Evolutionary conservation across 2,888 invertebrate species (phyloP).

Genomic region (Meteorus cinctellus): DNA sequence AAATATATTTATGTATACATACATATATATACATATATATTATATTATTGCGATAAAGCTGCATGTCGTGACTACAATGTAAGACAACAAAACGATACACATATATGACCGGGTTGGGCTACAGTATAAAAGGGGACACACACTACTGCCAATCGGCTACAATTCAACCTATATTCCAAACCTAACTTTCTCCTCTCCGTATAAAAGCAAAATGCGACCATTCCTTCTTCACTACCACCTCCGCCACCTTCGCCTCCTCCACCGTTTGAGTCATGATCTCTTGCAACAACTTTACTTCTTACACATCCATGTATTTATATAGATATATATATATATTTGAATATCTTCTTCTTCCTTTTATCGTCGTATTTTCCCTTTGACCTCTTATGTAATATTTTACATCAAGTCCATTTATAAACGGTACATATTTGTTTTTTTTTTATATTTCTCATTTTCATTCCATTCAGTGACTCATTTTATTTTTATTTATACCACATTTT

Average conservation of each 20-base stretch:
- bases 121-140: conserved; percentile 14
- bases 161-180: conserved; percentile 27
- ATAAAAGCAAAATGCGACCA: conserved; percentile 40
- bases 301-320: not conserved
- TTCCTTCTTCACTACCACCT: conserved; percentile 2
- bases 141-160: conserved; percentile 31
- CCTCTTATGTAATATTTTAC: conserved; percentile 19
- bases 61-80: conserved; percentile 19
- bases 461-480: conserved; percentile 16
- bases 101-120: conserved; percentile 6
- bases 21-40: not conserved
- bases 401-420: conserved; percentile 16
- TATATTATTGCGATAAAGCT: conserved; percentile 3
- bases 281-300: conserved; percentile 31
- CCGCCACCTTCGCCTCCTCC: conserved; percentile 6
- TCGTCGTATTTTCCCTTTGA: not conserved
- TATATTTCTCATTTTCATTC: not conserved
- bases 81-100: conserved; percentile 31
- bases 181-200: conserved; percentile 40
- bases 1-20: not conserved
- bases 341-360: conserved; percentile 21
- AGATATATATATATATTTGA: not conserved
- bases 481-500: conserved; percentile 15
- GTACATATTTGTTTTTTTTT: not conserved
- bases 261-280: conserved; percentile 39